Percentiles rank a stretch among this genome's conserved stretches.
Evolutionary conservation across 1,140 invertebrate species (phyloP).

Genomic region (Thaumatotibia leucotreta): DNA sequence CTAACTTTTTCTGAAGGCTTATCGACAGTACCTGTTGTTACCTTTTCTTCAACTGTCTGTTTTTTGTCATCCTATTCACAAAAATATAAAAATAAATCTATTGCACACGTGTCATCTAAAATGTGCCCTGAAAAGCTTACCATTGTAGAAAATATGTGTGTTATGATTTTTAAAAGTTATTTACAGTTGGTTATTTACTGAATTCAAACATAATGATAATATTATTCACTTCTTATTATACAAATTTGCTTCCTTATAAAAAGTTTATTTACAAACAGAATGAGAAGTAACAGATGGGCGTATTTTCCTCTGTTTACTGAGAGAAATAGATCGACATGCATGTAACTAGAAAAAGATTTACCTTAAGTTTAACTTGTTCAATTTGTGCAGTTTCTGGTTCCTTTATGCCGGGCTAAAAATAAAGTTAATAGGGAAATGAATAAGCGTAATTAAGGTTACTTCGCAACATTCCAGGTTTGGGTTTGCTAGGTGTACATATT

Average conservation of each 20-base stretch:
- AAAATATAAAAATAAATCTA: conserved; percentile 34
- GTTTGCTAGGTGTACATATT: background rate
- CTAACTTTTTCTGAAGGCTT: conserved; percentile 48
- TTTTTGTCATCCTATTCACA: conserved; percentile 58
- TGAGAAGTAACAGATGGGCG: conserved; percentile 14
- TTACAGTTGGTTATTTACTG: conserved; percentile 46
- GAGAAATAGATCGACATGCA: conserved; percentile 28
- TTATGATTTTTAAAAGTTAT: conserved; percentile 22
- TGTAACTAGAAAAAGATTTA: conserved; percentile 37
- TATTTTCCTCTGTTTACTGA: conserved; percentile 9
- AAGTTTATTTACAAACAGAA: conserved; percentile 49
- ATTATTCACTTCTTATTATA: conserved; percentile 12
- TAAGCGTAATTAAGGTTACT: conserved; percentile 35
- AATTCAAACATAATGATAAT: conserved; percentile 30
- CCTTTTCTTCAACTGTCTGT: conserved; percentile 44
- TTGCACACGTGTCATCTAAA: conserved; percentile 14
- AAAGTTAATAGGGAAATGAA: conserved; percentile 41
- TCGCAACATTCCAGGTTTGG: conserved; percentile 1
- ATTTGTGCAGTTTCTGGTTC: conserved; percentile 50
- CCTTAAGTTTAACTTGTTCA: conserved; percentile 64
- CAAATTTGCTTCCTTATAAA: conserved; percentile 16
- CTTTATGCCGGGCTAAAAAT: conserved; percentile 59
- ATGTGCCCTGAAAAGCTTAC: background rate
- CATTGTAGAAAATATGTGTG: background rate
- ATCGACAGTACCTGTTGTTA: conserved; percentile 42